A percentile compares a stretch with the other conserved stretches of the same genome.
Conservation (phyloP, 2,888 invertebrate genomes). For the Tethea ocularis region DNA sequence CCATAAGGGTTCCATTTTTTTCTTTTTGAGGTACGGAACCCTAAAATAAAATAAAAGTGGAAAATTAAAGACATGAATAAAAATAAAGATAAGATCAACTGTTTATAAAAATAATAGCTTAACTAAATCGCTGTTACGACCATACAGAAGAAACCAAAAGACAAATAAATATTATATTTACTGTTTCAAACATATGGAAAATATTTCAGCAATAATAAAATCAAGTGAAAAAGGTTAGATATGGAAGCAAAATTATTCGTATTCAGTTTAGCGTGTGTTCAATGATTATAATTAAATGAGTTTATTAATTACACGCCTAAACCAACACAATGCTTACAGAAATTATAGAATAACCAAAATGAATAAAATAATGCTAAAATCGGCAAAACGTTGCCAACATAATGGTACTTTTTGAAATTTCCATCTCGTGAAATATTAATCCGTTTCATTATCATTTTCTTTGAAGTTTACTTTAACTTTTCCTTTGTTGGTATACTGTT, state of each 20-base stretch:
- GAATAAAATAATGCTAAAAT: neutral
- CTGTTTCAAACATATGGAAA: no score
- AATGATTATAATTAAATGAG: neutral
- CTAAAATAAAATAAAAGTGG: no score
- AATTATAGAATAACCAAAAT: neutral
- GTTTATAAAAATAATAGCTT: no score
- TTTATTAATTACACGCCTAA: neutral
- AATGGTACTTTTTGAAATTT: neutral
- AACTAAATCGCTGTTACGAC: no score
- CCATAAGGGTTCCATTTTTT: no score
- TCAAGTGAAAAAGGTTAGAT: neutral
- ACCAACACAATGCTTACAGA: neutral
- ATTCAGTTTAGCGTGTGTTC: neutral
- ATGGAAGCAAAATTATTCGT: neutral
- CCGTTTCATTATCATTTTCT: conserved; percentile 8
- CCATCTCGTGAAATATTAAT: conserved; percentile 1
- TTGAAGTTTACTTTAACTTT: conserved; percentile 7
- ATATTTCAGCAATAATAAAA: no score
- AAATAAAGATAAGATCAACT: no score
- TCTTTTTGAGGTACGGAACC: no score
- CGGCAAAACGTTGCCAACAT: neutral
- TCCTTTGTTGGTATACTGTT: neutral
- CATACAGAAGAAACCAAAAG: no score
- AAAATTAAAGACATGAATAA: no score
- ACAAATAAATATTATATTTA: no score